A percentile compares a stretch with the other conserved stretches of the same genome.
These are phyloP conservation scores for Poeciliopsis paucimaculata DNA, from an alignment of 2,797 vertebrate genomes.

Conservation along the genomic window DNA sequence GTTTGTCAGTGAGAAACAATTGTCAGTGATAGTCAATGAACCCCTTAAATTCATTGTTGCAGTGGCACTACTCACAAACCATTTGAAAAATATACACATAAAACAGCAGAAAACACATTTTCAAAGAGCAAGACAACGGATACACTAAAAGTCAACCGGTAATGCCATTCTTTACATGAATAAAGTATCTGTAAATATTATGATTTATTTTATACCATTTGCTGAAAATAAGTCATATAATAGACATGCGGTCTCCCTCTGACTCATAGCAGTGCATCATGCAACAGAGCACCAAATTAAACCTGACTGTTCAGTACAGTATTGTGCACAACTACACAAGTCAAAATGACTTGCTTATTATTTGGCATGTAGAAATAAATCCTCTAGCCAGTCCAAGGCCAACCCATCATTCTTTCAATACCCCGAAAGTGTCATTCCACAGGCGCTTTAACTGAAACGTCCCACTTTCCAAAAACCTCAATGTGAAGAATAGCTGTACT, in stretches of 20 bases:
- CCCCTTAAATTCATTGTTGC: not conserved
- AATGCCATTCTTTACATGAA: not conserved
- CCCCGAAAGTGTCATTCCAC: too few species aligned
- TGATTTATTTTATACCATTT: not conserved
- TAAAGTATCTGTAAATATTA: not conserved
- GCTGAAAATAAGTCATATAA: not conserved
- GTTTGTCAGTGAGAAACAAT: not conserved
- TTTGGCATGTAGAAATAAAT: not conserved
- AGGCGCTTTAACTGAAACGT: not conserved
- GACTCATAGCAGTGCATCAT: not conserved
- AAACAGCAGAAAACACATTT: not conserved
- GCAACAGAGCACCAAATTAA: not conserved
- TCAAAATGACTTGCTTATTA: not conserved
- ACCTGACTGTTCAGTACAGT: not conserved
- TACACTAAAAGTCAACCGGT: not conserved
- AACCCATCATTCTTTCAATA: not conserved
- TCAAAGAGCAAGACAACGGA: not conserved
- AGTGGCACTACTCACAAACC: not conserved
- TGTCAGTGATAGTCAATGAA: not conserved
- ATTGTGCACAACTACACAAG: not conserved
- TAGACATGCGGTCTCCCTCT: not conserved
- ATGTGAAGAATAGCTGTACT: not conserved
- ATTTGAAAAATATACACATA: not conserved
- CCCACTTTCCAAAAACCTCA: not conserved
- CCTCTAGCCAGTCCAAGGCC: not conserved